Evolutionary conservation across 1,140 invertebrate species (phyloP).

Genomic region (Pachypeltis micranthus): DNA sequence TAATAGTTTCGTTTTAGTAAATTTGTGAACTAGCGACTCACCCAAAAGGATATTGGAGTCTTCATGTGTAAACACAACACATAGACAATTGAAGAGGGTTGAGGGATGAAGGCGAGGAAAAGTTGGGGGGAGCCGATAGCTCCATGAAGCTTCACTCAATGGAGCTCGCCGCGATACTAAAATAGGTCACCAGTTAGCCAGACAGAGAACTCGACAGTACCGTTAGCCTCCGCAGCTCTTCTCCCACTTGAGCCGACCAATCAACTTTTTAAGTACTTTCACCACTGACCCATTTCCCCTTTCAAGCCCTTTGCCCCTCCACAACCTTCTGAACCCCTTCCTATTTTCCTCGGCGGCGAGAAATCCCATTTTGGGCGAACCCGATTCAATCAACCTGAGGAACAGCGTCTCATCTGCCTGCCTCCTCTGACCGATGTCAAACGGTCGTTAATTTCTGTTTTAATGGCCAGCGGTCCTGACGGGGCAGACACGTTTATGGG

Average conservation of each 20-base stretch:
- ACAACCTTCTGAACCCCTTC: too few relatives aligned
- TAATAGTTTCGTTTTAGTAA: background rate
- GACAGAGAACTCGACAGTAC: background rate
- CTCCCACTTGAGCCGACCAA: background rate
- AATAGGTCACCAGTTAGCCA: constrained; percentile 15
- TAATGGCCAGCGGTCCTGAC: too few relatives aligned
- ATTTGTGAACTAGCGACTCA: constrained; percentile 8
- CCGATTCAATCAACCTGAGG: too few relatives aligned
- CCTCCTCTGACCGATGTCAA: too few relatives aligned
- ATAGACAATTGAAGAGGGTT: background rate
- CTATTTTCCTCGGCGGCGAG: too few relatives aligned
- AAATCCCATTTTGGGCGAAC: too few relatives aligned
- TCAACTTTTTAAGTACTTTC: constrained; percentile 8
- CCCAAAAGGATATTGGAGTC: constrained; percentile 19
- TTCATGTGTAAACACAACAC: constrained; percentile 18
- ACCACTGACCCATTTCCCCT: constrained; percentile 14
- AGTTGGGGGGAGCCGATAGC: constrained; percentile 8
- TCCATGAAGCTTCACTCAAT: constrained; percentile 13
- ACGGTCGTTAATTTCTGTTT: too few relatives aligned
- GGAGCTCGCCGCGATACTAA: constrained; percentile 3
- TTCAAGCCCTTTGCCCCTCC: too few relatives aligned
- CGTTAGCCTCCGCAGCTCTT: constrained; percentile 3
- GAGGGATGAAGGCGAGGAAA: background rate
- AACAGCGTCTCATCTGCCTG: too few relatives aligned
- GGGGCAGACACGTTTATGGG: too few relatives aligned